Percentiles rank a stretch among this genome's conserved stretches.
Evolutionary conservation across 2,797 vertebrate genomes (phyloP).

Genomic region (Sus cebifrons): DNA sequence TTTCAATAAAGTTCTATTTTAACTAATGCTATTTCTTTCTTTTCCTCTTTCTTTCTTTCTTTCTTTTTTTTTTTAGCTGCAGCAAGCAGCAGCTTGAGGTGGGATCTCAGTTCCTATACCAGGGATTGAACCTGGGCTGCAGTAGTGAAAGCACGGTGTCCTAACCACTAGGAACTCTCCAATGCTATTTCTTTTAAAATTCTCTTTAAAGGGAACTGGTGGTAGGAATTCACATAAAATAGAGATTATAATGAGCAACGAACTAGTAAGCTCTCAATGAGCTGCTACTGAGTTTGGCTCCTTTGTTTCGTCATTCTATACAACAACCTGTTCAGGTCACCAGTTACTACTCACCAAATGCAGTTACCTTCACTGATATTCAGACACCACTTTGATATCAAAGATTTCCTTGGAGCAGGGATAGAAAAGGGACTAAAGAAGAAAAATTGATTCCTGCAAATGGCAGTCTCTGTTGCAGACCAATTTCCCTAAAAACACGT

Average conservation of each 20-base stretch:
- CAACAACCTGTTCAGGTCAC: neutral
- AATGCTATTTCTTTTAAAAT: neutral
- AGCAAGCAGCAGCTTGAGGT: no score
- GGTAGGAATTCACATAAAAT: neutral
- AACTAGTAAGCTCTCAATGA: neutral
- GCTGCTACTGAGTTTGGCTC: neutral
- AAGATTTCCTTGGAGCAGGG: neutral
- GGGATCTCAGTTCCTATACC: no score
- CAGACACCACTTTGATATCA: neutral
- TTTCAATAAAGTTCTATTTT: constrained; percentile 5
- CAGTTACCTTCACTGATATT: neutral
- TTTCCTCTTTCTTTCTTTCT: neutral
- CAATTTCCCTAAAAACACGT: neutral
- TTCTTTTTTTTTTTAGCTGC: neutral
- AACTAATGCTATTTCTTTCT: neutral
- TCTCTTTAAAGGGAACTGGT: neutral
- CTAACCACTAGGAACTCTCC: no score
- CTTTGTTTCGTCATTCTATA: neutral
- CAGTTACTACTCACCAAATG: neutral
- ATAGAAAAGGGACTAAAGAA: neutral
- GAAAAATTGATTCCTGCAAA: neutral
- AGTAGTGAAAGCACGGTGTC: no score
- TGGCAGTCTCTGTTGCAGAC: neutral
- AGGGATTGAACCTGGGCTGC: no score
- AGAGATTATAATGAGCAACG: neutral